A percentile compares a stretch with the other conserved stretches of the same genome.
Conservation (phyloP, 2,888 invertebrate genomes). For the Sabatieria punctata region DNA sequence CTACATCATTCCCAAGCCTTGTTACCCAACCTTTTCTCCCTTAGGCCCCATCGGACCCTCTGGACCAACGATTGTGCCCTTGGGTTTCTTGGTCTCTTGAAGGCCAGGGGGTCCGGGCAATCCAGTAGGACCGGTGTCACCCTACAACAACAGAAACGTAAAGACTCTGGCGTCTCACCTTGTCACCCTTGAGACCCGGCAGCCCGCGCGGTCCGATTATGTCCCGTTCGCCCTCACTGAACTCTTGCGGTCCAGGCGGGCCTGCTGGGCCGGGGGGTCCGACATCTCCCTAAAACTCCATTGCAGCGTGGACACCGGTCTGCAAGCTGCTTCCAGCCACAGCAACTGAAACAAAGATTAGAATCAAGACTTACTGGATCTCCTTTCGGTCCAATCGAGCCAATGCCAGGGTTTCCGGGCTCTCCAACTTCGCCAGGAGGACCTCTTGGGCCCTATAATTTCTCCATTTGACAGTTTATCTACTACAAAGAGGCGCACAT, state of each 20-base stretch:
- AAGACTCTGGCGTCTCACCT: slow-evolving; percentile 15
- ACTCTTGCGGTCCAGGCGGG: not conserved
- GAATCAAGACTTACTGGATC: slow-evolving; percentile 6
- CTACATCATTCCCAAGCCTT: no score
- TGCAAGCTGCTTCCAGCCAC: no score
- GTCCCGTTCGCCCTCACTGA: slow-evolving; percentile 18
- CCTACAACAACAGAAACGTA: slow-evolving; percentile 16
- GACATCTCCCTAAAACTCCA: not conserved
- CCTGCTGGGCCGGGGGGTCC: slow-evolving; percentile 1
- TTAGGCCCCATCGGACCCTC: no score
- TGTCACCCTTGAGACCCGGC: slow-evolving; percentile 52
- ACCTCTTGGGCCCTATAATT: slow-evolving; percentile 27
- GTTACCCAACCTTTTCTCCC: no score
- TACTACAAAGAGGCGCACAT: not conserved
- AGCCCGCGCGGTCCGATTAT: slow-evolving; percentile 45
- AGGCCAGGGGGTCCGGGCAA: slow-evolving; percentile 36
- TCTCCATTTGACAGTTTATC: not conserved
- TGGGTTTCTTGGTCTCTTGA: no score
- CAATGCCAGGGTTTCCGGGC: slow-evolving; percentile 9
- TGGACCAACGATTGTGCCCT: no score
- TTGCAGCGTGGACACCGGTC: not conserved
- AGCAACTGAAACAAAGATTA: no score
- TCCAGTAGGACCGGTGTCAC: slow-evolving; percentile 25
- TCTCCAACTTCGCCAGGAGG: slow-evolving; percentile 20
- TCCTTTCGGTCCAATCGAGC: slow-evolving; percentile 11